A percentile compares a stretch with the other conserved stretches of the same genome.
Conservation (phyloP, 1,140 invertebrate genomes). For the Rhizoglyphus robini region DNA sequence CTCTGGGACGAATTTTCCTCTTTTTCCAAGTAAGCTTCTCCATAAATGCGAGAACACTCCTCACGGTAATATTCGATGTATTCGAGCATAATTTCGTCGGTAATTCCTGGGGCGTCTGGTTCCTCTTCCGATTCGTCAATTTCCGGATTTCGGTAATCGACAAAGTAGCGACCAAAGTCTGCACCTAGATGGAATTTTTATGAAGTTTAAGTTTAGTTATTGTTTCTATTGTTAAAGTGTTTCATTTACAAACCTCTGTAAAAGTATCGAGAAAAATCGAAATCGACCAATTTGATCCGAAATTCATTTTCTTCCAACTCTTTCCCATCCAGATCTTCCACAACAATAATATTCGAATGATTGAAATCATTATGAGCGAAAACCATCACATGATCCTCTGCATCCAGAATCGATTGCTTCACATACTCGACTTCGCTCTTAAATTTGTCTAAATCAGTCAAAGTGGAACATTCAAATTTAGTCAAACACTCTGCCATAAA, state of each 20-base stretch:
- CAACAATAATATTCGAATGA: not conserved
- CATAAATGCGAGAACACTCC: not conserved
- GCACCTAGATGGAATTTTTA: not conserved
- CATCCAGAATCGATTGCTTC: not conserved
- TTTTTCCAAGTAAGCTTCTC: not conserved
- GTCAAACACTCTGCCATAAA: no score
- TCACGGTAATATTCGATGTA: not conserved
- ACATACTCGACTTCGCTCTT: no score
- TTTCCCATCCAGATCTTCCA: not conserved
- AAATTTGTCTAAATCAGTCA: no score
- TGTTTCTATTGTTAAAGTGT: not conserved
- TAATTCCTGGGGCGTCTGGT: no score
- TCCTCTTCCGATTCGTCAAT: not conserved
- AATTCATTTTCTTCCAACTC: no score
- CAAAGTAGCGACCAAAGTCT: not conserved
- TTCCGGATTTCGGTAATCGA: not conserved
- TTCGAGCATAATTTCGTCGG: not conserved
- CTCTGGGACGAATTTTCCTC: not conserved
- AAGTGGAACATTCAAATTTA: no score
- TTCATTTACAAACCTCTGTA: not conserved
- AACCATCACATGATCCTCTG: not conserved
- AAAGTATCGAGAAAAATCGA: not conserved
- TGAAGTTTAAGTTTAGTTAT: not conserved
- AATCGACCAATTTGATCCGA: not conserved
- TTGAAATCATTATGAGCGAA: conserved; percentile 1